Evolutionary conservation across 2,797 vertebrate genomes (phyloP), one percentile per base, ranked within the genome.

Genomic region (Rhinogobio ventralis): DNA sequence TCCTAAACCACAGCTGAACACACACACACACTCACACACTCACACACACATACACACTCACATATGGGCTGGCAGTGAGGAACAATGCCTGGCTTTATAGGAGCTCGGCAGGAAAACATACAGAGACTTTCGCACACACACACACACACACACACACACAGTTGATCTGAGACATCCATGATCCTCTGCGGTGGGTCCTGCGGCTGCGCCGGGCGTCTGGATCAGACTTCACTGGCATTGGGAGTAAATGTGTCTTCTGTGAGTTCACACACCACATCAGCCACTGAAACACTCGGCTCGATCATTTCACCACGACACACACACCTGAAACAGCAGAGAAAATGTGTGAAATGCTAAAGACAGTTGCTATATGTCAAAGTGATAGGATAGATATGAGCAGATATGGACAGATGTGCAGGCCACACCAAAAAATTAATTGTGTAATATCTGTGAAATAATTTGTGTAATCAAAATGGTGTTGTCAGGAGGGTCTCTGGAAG

Each of bases 31-130:
- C 71, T 30, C 49, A 36, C 28, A 53, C 30, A 30, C 55, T 14
- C 75, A 64, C 39, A 30, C 78, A 6, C 78, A 67, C 78, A 36
- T 46, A 33, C 39, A 36, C 33, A 23, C 51, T 8, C 51, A 25
- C 51, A 62, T 7, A 62, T 15, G 25, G 60, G 60, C 53, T 79
- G 60, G 81, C 81, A 83, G 30, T 67, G 30, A 51, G 25, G 73
- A 87, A 81, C 67, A 81, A 83, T 57, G 60, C 60, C 20, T 71
- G 71, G 33, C 73, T 72, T 72, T 79, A 68, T 68, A 68, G 36
- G 55, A 20, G 36, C 28, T 42, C 5, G 9, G 42, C 49, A 76
- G 14, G 81, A 60, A 62, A 67, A 78, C 51, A 79, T 55, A 76
- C 60, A 60, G 25, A 28, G 11, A 25, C 25, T 28, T 28, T 62